A percentile compares a stretch with the other conserved stretches of the same genome.
phyloP scores from a whole-genome alignment of 2,113 vertebrate species.

The Rhabdomys dilectus region DNA sequence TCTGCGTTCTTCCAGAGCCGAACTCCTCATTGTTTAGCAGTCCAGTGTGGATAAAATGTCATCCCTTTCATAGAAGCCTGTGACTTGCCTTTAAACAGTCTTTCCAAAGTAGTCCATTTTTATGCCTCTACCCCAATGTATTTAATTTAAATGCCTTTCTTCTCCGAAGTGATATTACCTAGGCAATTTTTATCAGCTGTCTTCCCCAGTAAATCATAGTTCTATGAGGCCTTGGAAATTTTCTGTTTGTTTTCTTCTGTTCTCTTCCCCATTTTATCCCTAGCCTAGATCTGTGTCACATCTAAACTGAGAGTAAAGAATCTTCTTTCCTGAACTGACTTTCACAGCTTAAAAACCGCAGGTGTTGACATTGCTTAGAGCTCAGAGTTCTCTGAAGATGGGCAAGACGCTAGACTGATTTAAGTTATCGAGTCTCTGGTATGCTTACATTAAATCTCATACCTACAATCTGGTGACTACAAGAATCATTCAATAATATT shows the following conservation, averaged over 20 bases:
- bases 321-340: neutral
- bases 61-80: neutral
- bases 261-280: neutral
- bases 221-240: neutral
- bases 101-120: neutral
- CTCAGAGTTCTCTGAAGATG: neutral
- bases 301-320: neutral
- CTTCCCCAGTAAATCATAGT: neutral
- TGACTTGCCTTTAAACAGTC: neutral
- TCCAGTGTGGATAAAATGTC: neutral
- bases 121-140: neutral
- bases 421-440: neutral
- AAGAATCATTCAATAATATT: neutral
- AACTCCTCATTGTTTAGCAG: no score
- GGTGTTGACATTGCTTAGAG: neutral
- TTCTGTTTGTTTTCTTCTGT: neutral
- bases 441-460: neutral
- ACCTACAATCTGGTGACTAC: neutral
- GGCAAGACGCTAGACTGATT: neutral
- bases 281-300: neutral
- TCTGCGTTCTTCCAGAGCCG: neutral
- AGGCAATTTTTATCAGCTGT: neutral
- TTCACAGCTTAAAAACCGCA: neutral
- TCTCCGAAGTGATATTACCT: neutral
- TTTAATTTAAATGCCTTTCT: neutral